Percentiles rank a stretch among this genome's conserved stretches.
Conservation (phyloP, 2,888 invertebrate species). For the Spilosoma lubricipeda region DNA sequence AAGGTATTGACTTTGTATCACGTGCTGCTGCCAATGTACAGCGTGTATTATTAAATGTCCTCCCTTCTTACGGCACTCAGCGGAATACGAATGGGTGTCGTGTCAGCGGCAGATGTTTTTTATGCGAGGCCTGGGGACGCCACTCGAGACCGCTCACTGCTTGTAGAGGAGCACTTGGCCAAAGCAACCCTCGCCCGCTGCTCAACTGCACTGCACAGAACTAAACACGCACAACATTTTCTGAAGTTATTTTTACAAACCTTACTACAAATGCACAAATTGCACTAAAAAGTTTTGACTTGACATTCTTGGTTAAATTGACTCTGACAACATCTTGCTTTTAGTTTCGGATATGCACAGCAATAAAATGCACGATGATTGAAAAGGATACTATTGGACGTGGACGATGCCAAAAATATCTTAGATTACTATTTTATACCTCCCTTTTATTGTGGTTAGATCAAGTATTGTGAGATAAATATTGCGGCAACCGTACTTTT, state of each 20-base stretch:
- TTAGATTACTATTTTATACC: background rate
- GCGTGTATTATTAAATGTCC: background rate
- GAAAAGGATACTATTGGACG: too few species aligned
- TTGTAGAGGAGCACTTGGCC: conserved; percentile 2
- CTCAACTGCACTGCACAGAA: background rate
- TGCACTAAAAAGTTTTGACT: background rate
- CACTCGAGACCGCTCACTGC: conserved; percentile 6
- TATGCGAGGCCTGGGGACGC: conserved; percentile 15
- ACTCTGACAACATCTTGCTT: background rate
- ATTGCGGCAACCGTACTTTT: too few species aligned
- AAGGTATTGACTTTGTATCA: background rate
- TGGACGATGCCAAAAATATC: too few species aligned
- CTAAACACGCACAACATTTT: background rate
- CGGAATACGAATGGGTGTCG: conserved; percentile 24
- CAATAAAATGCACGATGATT: background rate
- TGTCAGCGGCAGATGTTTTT: conserved; percentile 22
- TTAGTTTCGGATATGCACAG: background rate
- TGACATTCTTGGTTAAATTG: background rate
- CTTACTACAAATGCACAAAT: background rate
- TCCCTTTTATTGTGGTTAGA: background rate
- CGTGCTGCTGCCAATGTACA: background rate
- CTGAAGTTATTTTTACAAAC: background rate
- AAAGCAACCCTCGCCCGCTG: background rate
- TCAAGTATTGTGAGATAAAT: background rate
- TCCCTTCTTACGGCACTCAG: conserved; percentile 2